Evolutionary conservation across 2,888 invertebrate species (phyloP), one percentile per base, ranked within the genome.

Genomic region (Pseudoips prasinana): DNA sequence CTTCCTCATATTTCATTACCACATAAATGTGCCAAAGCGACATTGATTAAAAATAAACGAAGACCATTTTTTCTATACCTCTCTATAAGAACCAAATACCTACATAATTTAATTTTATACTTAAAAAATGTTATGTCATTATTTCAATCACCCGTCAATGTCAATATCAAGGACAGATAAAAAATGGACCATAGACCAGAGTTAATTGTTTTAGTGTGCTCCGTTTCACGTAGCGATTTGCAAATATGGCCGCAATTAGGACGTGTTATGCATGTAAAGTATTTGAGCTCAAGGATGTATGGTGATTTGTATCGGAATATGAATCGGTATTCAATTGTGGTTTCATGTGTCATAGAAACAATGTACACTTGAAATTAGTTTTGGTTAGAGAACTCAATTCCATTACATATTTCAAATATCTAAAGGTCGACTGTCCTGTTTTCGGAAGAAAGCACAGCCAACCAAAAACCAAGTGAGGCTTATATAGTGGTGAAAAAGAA

Each of bases 141-240:
- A 14, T 14, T 3, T 49, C 50, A 44, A 50, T 58, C 39, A 35
- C 41, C 37, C 46, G 14, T 36, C 58, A 55, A 49, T 54, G 55
- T 58, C 55, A 55, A 25, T 58, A 44, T 39, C 55, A 55, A 55
- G 55, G 58, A 34, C 46, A 34, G 29, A 38, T 29, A 39, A 42
- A 56, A 42, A 53, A 39, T 33, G 8, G 7, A 41, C 46, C 58
- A 36, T 54, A 49, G 25, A 39, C 25, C 32, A 17, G 24, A 46
- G 9, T 18, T 32, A 38, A 44, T 54, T 49, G 46, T 33, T 46
- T 42, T 39, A 32, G 39, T 22, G 17, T 32, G 32, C 30, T 39
- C 24, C 10, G 8, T 30, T 49, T 39, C 11, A 22, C 24, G 25
- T 10, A 30, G 24, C 14, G 25, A 37, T 20, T 31, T 22, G 11